Conservation (phyloP, 2,797 vertebrate species). For the Brachyrhaphis roseni region DNA sequence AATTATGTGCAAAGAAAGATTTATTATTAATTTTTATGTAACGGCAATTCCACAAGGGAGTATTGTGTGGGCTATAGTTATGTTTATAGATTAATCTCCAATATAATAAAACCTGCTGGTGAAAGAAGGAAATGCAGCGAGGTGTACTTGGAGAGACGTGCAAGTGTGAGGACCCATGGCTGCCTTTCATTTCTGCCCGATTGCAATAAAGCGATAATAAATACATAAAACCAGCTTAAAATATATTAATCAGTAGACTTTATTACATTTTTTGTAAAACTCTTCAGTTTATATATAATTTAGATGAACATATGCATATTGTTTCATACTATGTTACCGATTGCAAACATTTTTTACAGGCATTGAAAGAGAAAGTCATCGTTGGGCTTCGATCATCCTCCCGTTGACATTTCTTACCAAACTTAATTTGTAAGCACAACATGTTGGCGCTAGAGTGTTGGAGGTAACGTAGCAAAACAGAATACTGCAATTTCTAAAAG, state of each 20-base stretch:
- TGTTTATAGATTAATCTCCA: no score
- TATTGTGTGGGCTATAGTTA: no score
- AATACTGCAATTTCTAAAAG: neutral
- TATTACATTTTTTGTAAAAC: no score
- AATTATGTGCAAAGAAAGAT: no score
- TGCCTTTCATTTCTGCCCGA: neutral
- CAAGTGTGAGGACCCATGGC: neutral
- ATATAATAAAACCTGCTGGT: no score
- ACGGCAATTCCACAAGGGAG: no score
- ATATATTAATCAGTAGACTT: neutral
- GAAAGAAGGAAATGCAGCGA: no score
- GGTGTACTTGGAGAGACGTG: neutral
- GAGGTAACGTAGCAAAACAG: neutral
- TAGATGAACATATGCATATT: neutral
- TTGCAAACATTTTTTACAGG: neutral
- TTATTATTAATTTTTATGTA: no score
- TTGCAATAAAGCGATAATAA: neutral
- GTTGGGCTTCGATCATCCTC: neutral
- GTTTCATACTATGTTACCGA: no score
- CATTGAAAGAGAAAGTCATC: neutral
- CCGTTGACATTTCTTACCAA: conserved; percentile 7
- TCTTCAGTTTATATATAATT: neutral
- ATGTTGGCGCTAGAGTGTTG: neutral
- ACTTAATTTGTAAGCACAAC: neutral
- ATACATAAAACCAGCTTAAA: neutral